phyloP scores from a whole-genome alignment of 2,113 vertebrate genomes.

The Mesocricetus auratus region DNA sequence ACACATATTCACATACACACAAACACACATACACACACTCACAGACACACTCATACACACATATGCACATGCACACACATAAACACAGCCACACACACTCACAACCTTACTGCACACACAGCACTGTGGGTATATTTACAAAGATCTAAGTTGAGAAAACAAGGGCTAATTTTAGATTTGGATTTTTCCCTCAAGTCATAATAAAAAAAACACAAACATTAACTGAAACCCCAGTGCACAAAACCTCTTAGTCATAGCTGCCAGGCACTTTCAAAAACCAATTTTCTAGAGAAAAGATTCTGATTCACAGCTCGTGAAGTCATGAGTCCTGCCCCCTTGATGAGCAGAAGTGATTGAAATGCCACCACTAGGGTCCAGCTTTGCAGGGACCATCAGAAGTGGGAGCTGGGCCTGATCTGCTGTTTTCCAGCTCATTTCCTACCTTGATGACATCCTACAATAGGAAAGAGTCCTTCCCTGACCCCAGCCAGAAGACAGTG shows the following conservation, averaged over 20 bases:
- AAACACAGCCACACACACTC: not conserved
- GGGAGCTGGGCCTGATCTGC: not conserved
- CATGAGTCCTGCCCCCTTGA: slow-evolving; percentile 10
- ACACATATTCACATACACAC: not conserved
- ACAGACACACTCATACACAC: not conserved
- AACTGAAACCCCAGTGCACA: slow-evolving; percentile 65
- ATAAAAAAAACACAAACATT: slow-evolving; percentile 71
- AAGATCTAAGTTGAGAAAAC: slow-evolving; percentile 78
- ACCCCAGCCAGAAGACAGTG: not conserved
- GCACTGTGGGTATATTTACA: slow-evolving; percentile 77
- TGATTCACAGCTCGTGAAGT: slow-evolving; percentile 57
- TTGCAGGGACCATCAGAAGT: not conserved
- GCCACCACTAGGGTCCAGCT: not conserved
- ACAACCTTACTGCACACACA: not conserved
- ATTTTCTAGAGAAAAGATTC: slow-evolving; percentile 65
- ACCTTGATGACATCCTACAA: not conserved
- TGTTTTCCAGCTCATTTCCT: not conserved
- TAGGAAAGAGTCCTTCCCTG: not conserved
- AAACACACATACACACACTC: not conserved
- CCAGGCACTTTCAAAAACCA: slow-evolving; percentile 68
- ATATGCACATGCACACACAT: not conserved
- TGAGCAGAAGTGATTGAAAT: slow-evolving; percentile 32
- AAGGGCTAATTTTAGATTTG: slow-evolving; percentile 79
- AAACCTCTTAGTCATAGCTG: slow-evolving; percentile 72
- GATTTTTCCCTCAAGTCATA: slow-evolving; percentile 78